Conservation (phyloP, 2,797 vertebrate species). For the Eulemur rubriventer region DNA sequence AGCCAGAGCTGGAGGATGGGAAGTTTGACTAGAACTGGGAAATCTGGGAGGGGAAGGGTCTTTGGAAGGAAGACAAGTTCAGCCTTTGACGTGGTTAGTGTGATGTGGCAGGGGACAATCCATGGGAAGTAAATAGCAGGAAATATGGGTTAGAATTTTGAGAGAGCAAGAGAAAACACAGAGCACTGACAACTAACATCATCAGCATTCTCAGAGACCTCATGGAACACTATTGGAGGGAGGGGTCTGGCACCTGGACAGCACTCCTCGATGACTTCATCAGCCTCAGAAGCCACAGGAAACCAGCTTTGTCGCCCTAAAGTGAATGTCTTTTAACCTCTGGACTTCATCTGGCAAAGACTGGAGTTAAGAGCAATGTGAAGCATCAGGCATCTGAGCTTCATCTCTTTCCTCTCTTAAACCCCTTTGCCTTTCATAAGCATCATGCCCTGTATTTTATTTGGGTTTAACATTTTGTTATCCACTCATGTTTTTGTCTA, state of each 20-base stretch:
- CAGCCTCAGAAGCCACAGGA: slow-evolving; percentile 18
- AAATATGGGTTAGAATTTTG: slow-evolving; percentile 51
- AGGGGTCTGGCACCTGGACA: slow-evolving; percentile 19
- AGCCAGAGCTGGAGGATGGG: neutral
- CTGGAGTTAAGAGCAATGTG: neutral
- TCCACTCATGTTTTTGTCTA: neutral
- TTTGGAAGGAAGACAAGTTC: slow-evolving; percentile 51
- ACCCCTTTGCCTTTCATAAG: neutral
- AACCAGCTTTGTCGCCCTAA: neutral
- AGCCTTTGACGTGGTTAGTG: slow-evolving; percentile 38
- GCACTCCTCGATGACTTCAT: slow-evolving; percentile 28
- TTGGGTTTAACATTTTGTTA: slow-evolving; percentile 35
- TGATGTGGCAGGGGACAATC: slow-evolving; percentile 21
- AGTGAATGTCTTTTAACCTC: neutral
- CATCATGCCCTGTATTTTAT: neutral
- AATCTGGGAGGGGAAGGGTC: slow-evolving; percentile 39
- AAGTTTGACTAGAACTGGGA: slow-evolving; percentile 39
- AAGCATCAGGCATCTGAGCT: neutral
- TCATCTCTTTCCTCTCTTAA: neutral
- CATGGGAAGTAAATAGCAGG: slow-evolving; percentile 46
- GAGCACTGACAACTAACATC: neutral
- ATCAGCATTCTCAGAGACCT: neutral
- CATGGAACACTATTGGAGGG: neutral
- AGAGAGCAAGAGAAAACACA: neutral
- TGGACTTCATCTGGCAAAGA: slow-evolving; percentile 15